A percentile compares a stretch with the other conserved stretches of the same genome.
These are phyloP conservation scores for Sprattus sprattus DNA, from an alignment of 2,113 vertebrate genomes.

Conservation along the genomic window DNA sequence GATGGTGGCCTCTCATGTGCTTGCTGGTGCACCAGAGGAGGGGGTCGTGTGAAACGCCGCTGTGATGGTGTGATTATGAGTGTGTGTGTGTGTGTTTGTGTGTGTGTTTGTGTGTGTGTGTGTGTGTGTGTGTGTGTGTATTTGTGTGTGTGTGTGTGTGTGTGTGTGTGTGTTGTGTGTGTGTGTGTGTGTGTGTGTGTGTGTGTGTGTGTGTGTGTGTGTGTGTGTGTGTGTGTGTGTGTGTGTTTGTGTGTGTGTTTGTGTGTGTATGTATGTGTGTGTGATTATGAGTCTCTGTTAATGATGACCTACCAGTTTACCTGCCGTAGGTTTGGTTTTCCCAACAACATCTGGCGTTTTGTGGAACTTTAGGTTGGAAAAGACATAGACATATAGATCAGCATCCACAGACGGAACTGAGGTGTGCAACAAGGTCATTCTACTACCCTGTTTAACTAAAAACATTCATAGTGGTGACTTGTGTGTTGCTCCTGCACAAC, in stretches of 20 bases:
- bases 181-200: too few relatives aligned
- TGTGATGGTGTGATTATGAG: constrained; percentile 50
- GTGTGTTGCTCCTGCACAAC: background rate
- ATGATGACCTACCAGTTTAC: constrained; percentile 21
- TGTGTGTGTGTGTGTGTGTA: too few relatives aligned
- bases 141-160: too few relatives aligned
- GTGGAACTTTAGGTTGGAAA: too few relatives aligned
- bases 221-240: too few relatives aligned
- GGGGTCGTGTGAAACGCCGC: background rate
- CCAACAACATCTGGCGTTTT: constrained; percentile 41
- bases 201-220: too few relatives aligned
- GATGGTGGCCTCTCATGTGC: background rate
- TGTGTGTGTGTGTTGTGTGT: too few relatives aligned
- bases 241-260: too few relatives aligned
- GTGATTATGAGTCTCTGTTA: constrained; percentile 52
- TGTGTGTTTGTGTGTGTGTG: too few relatives aligned
- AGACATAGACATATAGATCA: too few relatives aligned
- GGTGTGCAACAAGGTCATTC: background rate
- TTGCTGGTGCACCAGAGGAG: background rate
- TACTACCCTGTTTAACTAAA: background rate
- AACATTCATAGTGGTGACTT: background rate
- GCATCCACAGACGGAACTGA: background rate
- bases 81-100: too few relatives aligned
- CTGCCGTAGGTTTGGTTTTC: constrained; percentile 15
- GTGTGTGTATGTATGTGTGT: too few relatives aligned